Evolutionary conservation across 2,113 vertebrate genomes (phyloP).

Genomic region (Dermatemys mawii): DNA sequence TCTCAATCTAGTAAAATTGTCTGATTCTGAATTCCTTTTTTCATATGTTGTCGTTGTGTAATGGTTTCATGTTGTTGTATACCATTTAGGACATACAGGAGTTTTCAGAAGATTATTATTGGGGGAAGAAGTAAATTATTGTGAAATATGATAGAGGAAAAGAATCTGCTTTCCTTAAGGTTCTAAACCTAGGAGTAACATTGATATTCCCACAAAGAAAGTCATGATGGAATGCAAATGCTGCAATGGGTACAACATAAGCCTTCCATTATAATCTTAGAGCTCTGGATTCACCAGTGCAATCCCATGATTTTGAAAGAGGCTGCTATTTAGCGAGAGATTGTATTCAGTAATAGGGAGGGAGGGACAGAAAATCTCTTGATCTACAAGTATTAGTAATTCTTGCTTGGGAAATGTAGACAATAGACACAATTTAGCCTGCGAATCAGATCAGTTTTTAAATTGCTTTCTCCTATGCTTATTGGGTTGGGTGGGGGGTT

Average conservation of each 20-base stretch:
- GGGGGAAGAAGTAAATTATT: neutral
- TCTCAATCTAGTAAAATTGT: neutral
- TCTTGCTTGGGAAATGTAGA: neutral
- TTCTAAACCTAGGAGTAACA: too few relatives aligned
- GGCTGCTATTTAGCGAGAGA: neutral
- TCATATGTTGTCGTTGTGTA: neutral
- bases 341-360: accelerated
- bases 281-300: neutral
- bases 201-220: neutral
- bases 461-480: too few relatives aligned
- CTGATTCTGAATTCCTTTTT: neutral
- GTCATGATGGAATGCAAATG: neutral
- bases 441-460: too few relatives aligned
- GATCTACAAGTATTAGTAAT: neutral
- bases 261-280: neutral
- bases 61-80: neutral
- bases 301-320: neutral
- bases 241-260: neutral
- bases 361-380: neutral
- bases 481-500: too few relatives aligned
- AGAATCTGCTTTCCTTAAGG: too few relatives aligned
- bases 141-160: neutral
- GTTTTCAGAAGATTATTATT: too few relatives aligned
- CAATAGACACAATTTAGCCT: too few relatives aligned
- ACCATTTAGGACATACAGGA: neutral